A percentile compares a stretch with the other conserved stretches of the same genome.
Conservation (phyloP, 2,797 vertebrate genomes). For the Hyperoplus lanceolatus region DNA sequence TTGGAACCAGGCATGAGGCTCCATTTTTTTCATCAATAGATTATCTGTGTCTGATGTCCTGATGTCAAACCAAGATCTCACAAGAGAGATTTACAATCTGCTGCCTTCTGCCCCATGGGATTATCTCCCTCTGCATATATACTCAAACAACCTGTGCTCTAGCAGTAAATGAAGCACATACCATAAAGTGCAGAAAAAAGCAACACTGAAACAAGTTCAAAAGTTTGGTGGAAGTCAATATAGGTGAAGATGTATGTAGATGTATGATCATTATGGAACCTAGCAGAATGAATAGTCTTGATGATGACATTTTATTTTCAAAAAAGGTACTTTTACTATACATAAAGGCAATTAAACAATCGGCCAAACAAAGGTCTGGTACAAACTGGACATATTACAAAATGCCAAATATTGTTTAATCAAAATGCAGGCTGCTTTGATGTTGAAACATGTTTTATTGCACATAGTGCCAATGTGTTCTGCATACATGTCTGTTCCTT, state of each 20-base stretch:
- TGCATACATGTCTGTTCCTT: slow-evolving; percentile 2
- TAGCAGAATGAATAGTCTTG: not conserved
- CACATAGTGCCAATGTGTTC: slow-evolving; percentile 11
- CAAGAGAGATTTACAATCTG: slow-evolving; percentile 25
- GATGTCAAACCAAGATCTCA: slow-evolving; percentile 44
- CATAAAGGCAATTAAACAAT: not conserved
- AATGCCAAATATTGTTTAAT: not conserved
- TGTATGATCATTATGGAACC: not conserved
- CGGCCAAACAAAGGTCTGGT: not conserved
- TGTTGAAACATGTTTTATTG: slow-evolving; percentile 16
- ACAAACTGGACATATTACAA: not conserved
- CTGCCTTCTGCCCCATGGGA: slow-evolving; percentile 15
- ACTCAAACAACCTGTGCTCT: slow-evolving; percentile 13
- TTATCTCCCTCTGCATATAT: slow-evolving; percentile 26
- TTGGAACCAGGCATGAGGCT: not conserved
- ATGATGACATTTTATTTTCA: too few relatives aligned
- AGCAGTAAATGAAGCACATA: slow-evolving; percentile 35
- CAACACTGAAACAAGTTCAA: not conserved
- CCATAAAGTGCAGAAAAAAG: slow-evolving; percentile 9
- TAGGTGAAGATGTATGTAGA: not conserved
- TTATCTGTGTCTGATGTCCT: slow-evolving; percentile 52
- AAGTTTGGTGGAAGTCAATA: not conserved
- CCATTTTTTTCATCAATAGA: slow-evolving; percentile 34
- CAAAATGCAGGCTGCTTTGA: not conserved
- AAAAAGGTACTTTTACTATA: not conserved